These are phyloP conservation scores for Prosopocoilus inquinatus DNA, from an alignment of 2,888 invertebrate genomes.

Conservation along the genomic window DNA sequence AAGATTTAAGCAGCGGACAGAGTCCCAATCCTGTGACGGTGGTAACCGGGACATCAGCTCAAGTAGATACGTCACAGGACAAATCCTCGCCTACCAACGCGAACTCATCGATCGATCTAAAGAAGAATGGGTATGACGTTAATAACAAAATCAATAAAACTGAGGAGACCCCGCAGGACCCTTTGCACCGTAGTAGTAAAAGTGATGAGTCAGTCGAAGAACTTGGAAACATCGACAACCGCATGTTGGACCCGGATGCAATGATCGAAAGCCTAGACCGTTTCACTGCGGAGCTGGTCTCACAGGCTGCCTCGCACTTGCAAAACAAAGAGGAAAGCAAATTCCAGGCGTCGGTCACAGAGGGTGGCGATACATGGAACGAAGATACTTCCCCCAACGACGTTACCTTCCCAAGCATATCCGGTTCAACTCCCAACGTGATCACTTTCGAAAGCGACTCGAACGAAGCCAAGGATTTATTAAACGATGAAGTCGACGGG, in stretches of 20 bases:
- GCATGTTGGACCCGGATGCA: constrained; percentile 61
- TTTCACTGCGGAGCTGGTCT: constrained; percentile 63
- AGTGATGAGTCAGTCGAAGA: constrained; percentile 8
- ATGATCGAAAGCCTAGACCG: constrained; percentile 68
- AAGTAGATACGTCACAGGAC: constrained; percentile 40
- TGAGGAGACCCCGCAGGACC: constrained; percentile 1
- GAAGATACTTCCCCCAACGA: constrained; percentile 75
- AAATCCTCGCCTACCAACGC: constrained; percentile 47
- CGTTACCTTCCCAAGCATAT: constrained; percentile 78
- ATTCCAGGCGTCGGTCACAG: constrained; percentile 34
- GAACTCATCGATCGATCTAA: constrained; percentile 43
- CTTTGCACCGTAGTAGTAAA: not conserved
- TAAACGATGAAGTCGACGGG: constrained; percentile 30
- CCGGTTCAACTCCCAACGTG: constrained; percentile 70
- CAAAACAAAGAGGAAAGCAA: constrained; percentile 43
- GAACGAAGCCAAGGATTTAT: constrained; percentile 15
- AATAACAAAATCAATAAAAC: not conserved
- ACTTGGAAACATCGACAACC: constrained; percentile 34
- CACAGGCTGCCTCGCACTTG: constrained; percentile 63
- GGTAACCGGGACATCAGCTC: constrained; percentile 26
- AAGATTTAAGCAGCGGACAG: constrained; percentile 31
- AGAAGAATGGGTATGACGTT: constrained; percentile 53
- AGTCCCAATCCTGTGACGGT: constrained; percentile 40
- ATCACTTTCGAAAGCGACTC: constrained; percentile 65
- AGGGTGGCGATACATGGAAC: constrained; percentile 72